A percentile compares a stretch with the other conserved stretches of the same genome.
Conservation (phyloP, 2,797 vertebrate genomes). For the Sebastes oblongus region DNA sequence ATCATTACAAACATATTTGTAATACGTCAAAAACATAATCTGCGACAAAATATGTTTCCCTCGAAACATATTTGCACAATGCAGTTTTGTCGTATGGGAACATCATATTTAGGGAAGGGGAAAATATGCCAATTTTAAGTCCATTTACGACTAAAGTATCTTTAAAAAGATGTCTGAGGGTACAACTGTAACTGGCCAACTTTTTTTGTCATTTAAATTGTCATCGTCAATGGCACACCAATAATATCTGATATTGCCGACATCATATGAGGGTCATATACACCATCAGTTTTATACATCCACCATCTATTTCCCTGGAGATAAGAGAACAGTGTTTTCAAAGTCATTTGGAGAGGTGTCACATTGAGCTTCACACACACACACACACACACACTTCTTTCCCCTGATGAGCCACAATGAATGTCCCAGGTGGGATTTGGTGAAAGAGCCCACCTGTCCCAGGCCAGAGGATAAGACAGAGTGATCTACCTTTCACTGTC, state of each 20-base stretch:
- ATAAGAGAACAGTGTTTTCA: constrained; percentile 40
- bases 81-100: background rate
- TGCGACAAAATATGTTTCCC: background rate
- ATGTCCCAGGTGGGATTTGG: constrained; percentile 35
- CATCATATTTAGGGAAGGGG: background rate
- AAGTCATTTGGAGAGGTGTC: constrained; percentile 29
- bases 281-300: constrained; percentile 15
- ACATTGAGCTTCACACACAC: constrained; percentile 30
- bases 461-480: constrained; percentile 41
- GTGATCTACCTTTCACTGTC: constrained; percentile 42
- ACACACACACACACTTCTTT: background rate
- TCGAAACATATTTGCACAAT: background rate
- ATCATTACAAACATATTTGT: no score
- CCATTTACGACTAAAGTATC: background rate
- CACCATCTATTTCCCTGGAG: constrained; percentile 20
- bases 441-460: constrained; percentile 26
- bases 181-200: background rate
- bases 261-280: constrained; percentile 15
- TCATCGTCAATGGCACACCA: background rate
- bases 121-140: background rate
- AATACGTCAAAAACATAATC: background rate
- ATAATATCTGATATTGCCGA: background rate
- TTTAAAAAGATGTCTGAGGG: background rate
- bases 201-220: background rate
- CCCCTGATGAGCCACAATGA: constrained; percentile 3